Percentiles rank a stretch among this genome's conserved stretches.
These are phyloP conservation scores for Enteromius thamalakanensis DNA, from an alignment of 2,797 vertebrate genomes.

Conservation along the genomic window DNA sequence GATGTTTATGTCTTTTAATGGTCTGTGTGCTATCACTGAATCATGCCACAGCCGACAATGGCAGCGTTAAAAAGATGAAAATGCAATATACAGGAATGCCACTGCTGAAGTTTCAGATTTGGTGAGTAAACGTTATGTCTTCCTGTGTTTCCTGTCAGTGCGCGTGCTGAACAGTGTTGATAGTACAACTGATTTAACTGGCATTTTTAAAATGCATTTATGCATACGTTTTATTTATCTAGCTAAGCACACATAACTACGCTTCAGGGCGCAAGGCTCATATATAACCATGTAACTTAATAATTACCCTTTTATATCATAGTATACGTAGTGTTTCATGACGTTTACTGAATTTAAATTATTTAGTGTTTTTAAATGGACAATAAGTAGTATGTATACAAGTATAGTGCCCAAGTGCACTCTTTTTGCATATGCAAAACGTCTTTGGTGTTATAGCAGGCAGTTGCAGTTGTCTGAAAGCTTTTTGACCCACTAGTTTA, in stretches of 20 bases:
- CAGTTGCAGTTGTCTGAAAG: not conserved
- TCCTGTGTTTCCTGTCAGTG: constrained; percentile 14
- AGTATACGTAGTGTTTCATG: not conserved
- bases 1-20: constrained; percentile 70
- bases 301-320: not conserved
- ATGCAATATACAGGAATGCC: constrained; percentile 93
- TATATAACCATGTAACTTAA: not conserved
- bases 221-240: not conserved
- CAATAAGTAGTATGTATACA: not conserved
- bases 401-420: not conserved
- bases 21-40: constrained; percentile 72
- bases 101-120: constrained; percentile 95
- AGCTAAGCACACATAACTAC: not conserved
- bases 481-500: not conserved
- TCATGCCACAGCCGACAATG: constrained; percentile 76
- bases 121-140: constrained; percentile 74
- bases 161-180: not conserved
- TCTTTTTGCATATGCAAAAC: not conserved
- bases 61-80: constrained; percentile 87
- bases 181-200: not conserved
- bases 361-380: not conserved
- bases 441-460: not conserved
- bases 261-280: not conserved
- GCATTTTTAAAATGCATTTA: not conserved
- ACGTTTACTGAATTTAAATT: not conserved